phyloP scores from a whole-genome alignment of 2,888 invertebrate genomes.

The Leucophenga maculata region DNA sequence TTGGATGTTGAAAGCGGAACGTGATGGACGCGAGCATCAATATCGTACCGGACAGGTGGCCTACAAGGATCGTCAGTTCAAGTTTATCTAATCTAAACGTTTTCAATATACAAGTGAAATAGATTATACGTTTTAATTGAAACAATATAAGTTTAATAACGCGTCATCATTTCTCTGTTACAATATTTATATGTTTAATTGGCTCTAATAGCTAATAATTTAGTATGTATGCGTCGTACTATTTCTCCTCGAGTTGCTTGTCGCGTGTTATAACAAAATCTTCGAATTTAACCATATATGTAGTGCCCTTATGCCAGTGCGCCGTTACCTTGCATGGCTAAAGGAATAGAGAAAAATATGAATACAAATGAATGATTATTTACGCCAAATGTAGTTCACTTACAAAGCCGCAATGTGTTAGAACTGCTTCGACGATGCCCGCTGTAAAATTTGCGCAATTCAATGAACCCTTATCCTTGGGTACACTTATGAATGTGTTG shows the following conservation, averaged over 20 bases:
- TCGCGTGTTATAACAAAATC: constrained; percentile 92
- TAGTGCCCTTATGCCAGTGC: constrained; percentile 99
- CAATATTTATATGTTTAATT: constrained; percentile 17
- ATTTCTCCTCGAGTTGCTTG: constrained; percentile 91
- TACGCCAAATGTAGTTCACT: too few species aligned
- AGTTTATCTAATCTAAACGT: constrained; percentile 75
- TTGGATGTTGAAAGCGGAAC: constrained; percentile 74
- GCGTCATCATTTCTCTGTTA: background rate
- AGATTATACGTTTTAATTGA: constrained; percentile 32
- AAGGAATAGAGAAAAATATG: constrained; percentile 51
- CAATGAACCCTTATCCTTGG: constrained; percentile 96
- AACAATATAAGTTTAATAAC: constrained; percentile 11
- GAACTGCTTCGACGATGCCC: constrained; percentile 96
- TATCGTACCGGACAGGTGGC: constrained; percentile 82
- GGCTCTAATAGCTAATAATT: background rate
- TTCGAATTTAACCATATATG: constrained; percentile 98
- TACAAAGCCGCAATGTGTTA: constrained; percentile 96
- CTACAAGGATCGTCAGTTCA: constrained; percentile 82
- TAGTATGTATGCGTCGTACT: constrained; percentile 21
- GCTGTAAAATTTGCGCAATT: constrained; percentile 99
- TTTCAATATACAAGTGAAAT: constrained; percentile 13
- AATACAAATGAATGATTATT: constrained; percentile 42
- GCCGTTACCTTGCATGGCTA: constrained; percentile 98
- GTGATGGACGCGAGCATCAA: constrained; percentile 75
- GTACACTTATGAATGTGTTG: constrained; percentile 97